Base-by-base conservation (phyloP, 2,797 vertebrate genomes). In the Dipus sagitta region DNA sequence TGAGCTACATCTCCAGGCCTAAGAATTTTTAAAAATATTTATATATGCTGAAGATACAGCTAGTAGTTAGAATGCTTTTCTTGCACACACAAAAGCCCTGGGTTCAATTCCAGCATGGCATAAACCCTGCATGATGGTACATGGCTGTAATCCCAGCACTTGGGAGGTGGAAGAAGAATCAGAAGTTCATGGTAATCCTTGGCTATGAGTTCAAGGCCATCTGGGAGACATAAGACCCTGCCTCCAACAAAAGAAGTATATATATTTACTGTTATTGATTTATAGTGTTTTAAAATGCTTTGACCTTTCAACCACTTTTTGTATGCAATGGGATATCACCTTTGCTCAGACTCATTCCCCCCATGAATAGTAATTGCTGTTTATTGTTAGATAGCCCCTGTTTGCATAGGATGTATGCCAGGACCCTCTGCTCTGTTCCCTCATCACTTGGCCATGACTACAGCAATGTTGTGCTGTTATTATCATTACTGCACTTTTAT, bases 241-340 rank as follows among this genome's bases (percentile, higher is more conserved):
- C 13, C 54, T 58, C 54, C 54, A 58, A 58, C 15, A 58, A 17
- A 17, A 58, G 13, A 83, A 28, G 2, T 32, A 62, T 38, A 14
- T 52, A 2, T 80, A 38, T 86, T 70, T 86, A 65, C 64, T 60
- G 74, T 23, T 17, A 32, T 58, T 77, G 64, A 54, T 32, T n/a
- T 84, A 54, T 88, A 78, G 38, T 3, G 52, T 72, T 95, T 67
- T 71, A 62, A 78, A 82, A 68, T 76, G 9, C 47, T 52, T 92
- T 65, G 2, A 38, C 77, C 58, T 95, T 71, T 81, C 70, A 90
- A 38, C 14, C 77, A 77, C 42, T 6, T 75, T 94, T 84, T 88
- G 32, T 76, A n/a, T 77, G n/a, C 54, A 58, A 58, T 58, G 54
- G 14, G 54, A 17, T 58, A 58, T 58, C 54, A 58, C 54, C 54